Conservation (phyloP, 2,888 invertebrate genomes). For the Mongoloraphidia duomilia region DNA sequence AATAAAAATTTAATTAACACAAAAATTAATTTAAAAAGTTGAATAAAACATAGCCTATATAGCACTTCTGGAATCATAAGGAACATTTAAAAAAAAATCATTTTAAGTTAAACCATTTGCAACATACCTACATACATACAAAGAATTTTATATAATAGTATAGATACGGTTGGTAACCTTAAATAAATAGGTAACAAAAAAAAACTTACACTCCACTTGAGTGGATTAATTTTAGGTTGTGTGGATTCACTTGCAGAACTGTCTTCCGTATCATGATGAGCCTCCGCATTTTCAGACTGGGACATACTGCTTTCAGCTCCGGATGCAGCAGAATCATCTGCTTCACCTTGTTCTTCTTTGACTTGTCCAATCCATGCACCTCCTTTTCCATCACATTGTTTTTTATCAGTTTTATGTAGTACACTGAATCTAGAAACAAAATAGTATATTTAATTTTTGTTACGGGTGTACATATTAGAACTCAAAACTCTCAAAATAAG, state of each 20-base stretch:
- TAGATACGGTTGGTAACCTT: no score
- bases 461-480: no score
- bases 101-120: no score
- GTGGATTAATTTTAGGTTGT: slow-evolving; percentile 39
- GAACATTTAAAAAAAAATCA: no score
- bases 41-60: not conserved
- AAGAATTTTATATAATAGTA: no score
- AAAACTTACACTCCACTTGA: slow-evolving; percentile 47
- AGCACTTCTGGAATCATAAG: no score
- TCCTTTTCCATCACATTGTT: slow-evolving; percentile 21
- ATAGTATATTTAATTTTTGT: no score
- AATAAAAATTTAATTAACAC: not conserved
- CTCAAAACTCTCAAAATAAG: no score
- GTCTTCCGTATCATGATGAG: slow-evolving; percentile 27
- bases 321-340: slow-evolving; percentile 29
- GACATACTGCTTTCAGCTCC: slow-evolving; percentile 31
- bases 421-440: no score
- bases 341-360: slow-evolving; percentile 27
- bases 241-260: slow-evolving; percentile 22
- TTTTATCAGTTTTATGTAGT: slow-evolving; percentile 14
- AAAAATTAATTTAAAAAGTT: not conserved
- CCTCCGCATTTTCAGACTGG: slow-evolving; percentile 23
- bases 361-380: slow-evolving; percentile 19
- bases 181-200: not conserved
- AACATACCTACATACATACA: no score